Evolutionary conservation across 2,797 vertebrate species (phyloP).

Genomic region (Mus minutoides): DNA sequence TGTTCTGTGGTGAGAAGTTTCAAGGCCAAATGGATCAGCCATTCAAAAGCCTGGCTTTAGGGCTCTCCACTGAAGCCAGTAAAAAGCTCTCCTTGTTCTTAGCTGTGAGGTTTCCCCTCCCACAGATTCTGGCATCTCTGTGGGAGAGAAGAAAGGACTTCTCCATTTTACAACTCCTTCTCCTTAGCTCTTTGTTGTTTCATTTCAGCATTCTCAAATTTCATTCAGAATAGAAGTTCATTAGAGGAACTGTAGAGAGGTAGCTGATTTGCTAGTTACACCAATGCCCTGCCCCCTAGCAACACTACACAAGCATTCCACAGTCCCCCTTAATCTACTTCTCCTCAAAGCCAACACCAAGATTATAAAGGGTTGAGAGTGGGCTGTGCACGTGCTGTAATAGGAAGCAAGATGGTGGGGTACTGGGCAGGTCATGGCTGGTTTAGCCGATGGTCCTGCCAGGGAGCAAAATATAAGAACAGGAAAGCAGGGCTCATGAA

Average conservation of each 20-base stretch:
- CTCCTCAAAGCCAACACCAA: neutral
- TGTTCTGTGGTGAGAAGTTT: slow-evolving; percentile 39
- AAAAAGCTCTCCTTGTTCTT: slow-evolving; percentile 72
- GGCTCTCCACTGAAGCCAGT: neutral
- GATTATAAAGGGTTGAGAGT: neutral
- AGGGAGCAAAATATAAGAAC: neutral
- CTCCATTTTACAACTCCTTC: neutral
- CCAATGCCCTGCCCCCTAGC: neutral
- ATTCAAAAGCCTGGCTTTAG: slow-evolving; percentile 28
- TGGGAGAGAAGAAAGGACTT: slow-evolving; percentile 71
- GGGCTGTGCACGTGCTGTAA: neutral
- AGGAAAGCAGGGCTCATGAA: neutral
- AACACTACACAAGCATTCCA: neutral
- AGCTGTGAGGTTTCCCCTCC: slow-evolving; percentile 50
- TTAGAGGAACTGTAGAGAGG: neutral
- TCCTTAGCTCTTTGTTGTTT: neutral
- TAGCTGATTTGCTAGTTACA: neutral
- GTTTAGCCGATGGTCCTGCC: neutral
- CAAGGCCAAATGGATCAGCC: neutral
- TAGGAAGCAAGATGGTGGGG: neutral
- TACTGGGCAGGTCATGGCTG: no score
- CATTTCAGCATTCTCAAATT: slow-evolving; percentile 33
- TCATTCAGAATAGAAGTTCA: slow-evolving; percentile 60
- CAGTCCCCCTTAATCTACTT: neutral
- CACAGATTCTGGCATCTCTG: slow-evolving; percentile 69